These are phyloP conservation scores for Lochmaea capreae DNA, from an alignment of 2,888 invertebrate species.

Conservation along the genomic window DNA sequence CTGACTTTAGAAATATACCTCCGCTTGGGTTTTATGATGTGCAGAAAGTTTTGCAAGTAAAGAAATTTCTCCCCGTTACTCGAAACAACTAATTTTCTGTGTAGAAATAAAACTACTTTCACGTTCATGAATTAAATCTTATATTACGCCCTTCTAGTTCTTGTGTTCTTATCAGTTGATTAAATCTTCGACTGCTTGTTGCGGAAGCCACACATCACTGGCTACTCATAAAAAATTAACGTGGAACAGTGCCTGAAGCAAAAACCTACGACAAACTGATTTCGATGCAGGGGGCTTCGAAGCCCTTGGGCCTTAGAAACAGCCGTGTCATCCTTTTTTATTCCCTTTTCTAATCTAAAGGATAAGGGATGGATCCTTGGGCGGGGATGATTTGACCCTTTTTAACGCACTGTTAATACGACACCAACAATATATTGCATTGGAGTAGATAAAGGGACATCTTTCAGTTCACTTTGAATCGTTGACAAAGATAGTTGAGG, in stretches of 20 bases:
- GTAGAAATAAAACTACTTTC: not conserved
- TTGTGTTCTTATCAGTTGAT: slow-evolving; percentile 38
- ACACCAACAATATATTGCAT: slow-evolving; percentile 12
- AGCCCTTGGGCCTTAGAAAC: slow-evolving; percentile 22
- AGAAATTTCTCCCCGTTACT: too few species aligned
- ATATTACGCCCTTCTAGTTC: slow-evolving; percentile 5
- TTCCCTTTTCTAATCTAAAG: slow-evolving; percentile 36
- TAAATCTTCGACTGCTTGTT: slow-evolving; percentile 39
- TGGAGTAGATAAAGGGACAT: slow-evolving; percentile 2
- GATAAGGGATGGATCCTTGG: slow-evolving; percentile 13
- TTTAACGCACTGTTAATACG: slow-evolving; percentile 24
- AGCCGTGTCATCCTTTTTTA: slow-evolving; percentile 37
- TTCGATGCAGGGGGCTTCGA: slow-evolving; percentile 40
- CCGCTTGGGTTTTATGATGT: not conserved
- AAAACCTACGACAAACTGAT: slow-evolving; percentile 46
- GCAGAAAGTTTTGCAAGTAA: too few species aligned
- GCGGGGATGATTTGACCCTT: slow-evolving; percentile 33
- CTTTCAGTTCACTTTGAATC: not conserved
- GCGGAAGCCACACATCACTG: slow-evolving; percentile 38
- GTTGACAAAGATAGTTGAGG: not conserved
- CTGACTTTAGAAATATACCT: too few species aligned
- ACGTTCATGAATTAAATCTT: slow-evolving; percentile 8
- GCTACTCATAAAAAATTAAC: slow-evolving; percentile 48
- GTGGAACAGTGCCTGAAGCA: slow-evolving; percentile 34
- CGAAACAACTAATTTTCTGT: not conserved